phyloP scores from a whole-genome alignment of 1,140 invertebrate genomes.

The Stegodyphus mimosarum region DNA sequence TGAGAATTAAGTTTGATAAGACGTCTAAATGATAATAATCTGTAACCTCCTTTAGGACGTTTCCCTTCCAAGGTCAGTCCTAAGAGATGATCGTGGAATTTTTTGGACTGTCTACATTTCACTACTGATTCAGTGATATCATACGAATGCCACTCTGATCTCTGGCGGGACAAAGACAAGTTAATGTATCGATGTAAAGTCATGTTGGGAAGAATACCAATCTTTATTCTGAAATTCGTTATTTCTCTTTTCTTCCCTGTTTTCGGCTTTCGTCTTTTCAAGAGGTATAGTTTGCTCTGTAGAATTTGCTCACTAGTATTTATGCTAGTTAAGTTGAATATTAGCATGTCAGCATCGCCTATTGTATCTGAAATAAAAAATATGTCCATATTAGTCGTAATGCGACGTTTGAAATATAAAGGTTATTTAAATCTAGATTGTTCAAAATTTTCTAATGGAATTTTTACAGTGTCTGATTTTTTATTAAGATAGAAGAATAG shows the following conservation, averaged over 20 bases:
- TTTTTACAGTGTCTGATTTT: no score
- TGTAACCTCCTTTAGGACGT: conserved; percentile 16
- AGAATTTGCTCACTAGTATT: conserved; percentile 63
- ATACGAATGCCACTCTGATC: conserved; percentile 38
- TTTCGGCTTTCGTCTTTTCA: conserved; percentile 24
- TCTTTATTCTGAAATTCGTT: conserved; percentile 21
- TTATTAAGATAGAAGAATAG: no score
- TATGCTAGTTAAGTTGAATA: conserved; percentile 68
- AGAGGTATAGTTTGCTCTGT: conserved; percentile 39
- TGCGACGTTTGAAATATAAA: no score
- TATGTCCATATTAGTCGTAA: neutral
- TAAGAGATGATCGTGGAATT: conserved; percentile 4
- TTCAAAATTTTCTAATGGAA: no score
- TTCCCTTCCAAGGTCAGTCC: conserved; percentile 25
- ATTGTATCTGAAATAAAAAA: conserved; percentile 27
- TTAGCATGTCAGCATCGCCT: conserved; percentile 55
- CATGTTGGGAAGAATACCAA: conserved; percentile 34
- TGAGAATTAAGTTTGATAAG: conserved; percentile 28
- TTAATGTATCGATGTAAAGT: conserved; percentile 10
- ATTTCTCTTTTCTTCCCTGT: conserved; percentile 6
- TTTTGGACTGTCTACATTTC: conserved; percentile 4
- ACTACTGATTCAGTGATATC: conserved; percentile 41
- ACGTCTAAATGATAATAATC: conserved; percentile 21
- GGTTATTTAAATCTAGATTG: no score
- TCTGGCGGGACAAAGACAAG: conserved; percentile 13